phyloP scores from a whole-genome alignment of 2,113 vertebrate species.

The Pollimyrus isidori region DNA sequence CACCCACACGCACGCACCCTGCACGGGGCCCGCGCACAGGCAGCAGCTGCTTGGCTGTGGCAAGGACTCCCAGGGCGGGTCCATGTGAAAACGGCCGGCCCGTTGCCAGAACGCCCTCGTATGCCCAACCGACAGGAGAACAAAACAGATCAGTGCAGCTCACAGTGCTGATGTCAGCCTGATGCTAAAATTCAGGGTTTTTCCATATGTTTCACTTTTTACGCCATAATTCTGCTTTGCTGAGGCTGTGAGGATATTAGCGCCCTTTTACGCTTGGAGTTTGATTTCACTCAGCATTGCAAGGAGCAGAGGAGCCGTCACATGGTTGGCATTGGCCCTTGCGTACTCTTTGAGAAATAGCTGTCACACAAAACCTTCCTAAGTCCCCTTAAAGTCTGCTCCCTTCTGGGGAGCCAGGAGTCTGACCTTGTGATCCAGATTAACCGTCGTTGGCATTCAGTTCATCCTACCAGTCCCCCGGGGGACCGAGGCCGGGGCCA shows the following conservation, averaged over 20 bases:
- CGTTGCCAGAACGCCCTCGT: conserved; percentile 49
- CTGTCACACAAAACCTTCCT: neutral
- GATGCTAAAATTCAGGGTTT: neutral
- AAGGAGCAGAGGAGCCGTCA: neutral
- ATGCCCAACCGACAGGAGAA: conserved; percentile 48
- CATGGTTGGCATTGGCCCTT: neutral
- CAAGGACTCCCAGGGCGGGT: neutral
- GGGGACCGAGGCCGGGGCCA: neutral
- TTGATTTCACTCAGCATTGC: neutral
- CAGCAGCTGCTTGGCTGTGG: conserved; percentile 28
- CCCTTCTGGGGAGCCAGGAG: neutral
- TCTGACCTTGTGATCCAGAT: neutral
- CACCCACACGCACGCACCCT: neutral
- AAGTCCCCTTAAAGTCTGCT: conserved; percentile 5
- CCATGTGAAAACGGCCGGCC: conserved; percentile 33
- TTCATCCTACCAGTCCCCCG: neutral
- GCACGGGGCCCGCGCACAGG: neutral
- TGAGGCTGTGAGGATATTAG: neutral
- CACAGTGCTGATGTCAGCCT: neutral
- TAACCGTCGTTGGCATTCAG: neutral
- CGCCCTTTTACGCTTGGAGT: neutral
- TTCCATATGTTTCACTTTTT: neutral
- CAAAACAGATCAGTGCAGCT: conserved; percentile 17
- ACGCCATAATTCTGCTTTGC: neutral
- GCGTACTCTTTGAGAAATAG: neutral